phyloP scores from a whole-genome alignment of 2,113 vertebrate genomes.

The Spilogale gracilis region DNA sequence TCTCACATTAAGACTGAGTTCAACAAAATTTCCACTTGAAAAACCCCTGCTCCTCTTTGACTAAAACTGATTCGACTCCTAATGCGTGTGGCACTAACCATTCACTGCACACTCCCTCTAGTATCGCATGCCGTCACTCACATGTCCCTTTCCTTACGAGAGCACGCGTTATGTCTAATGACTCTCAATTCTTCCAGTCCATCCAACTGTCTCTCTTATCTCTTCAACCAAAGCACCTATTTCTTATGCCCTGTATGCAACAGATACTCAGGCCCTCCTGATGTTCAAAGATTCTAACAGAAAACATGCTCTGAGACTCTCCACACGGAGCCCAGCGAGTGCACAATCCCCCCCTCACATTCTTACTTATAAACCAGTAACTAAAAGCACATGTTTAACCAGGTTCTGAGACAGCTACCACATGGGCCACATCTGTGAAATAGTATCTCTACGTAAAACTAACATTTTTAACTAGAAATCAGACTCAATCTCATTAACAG shows the following conservation, averaged over 20 bases:
- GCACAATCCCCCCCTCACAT: no score
- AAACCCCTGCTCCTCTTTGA: not conserved
- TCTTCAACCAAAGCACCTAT: not conserved
- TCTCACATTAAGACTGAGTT: fast-evolving
- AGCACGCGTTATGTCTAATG: not conserved
- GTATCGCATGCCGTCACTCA: fast-evolving
- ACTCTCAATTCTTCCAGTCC: not conserved
- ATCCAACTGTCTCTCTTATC: not conserved
- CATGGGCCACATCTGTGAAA: fast-evolving
- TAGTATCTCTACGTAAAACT: not conserved
- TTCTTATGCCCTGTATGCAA: not conserved
- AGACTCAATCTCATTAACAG: not conserved
- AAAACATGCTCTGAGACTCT: not conserved
- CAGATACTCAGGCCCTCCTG: not conserved
- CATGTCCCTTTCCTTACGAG: not conserved
- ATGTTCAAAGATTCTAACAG: not conserved
- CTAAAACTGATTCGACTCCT: not conserved
- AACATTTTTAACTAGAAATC: not conserved
- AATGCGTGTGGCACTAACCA: not conserved
- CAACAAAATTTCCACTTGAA: not conserved
- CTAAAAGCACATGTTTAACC: not conserved
- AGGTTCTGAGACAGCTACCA: not conserved
- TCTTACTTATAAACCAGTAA: no score
- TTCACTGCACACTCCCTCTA: fast-evolving
- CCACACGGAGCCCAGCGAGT: not conserved